phyloP scores from a whole-genome alignment of 2,888 invertebrate species.

The Pyralis farinalis region DNA sequence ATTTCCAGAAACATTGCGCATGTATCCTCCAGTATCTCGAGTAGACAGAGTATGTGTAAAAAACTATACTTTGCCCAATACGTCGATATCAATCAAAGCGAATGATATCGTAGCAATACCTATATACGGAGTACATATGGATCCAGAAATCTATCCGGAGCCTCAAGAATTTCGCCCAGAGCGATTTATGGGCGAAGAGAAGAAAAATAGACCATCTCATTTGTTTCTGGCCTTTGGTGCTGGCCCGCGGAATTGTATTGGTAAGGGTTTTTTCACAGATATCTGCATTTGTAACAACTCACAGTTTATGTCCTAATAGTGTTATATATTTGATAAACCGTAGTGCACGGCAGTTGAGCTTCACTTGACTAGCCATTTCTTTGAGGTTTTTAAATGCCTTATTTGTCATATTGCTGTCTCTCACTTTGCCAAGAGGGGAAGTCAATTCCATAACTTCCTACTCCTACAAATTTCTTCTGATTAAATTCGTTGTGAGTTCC shows the following conservation, averaged over 20 bases:
- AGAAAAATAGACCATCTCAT: constrained; percentile 65
- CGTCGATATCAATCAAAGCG: constrained; percentile 57
- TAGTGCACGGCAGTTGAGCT: too few relatives aligned
- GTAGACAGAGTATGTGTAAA: constrained; percentile 78
- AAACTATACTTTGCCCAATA: constrained; percentile 73
- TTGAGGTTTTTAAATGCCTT: too few relatives aligned
- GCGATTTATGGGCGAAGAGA: constrained; percentile 77
- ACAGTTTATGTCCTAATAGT: too few relatives aligned
- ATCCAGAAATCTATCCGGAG: constrained; percentile 76
- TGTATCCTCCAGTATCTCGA: constrained; percentile 78
- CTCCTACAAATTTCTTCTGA: too few relatives aligned
- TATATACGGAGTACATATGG: constrained; percentile 74
- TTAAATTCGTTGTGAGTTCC: too few relatives aligned
- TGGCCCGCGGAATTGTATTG: constrained; percentile 77
- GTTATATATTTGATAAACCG: too few relatives aligned
- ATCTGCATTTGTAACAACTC: too few relatives aligned
- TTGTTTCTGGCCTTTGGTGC: constrained; percentile 77
- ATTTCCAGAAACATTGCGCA: constrained; percentile 78
- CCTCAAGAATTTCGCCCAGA: constrained; percentile 77
- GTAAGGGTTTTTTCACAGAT: constrained; percentile 34
- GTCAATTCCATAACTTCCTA: too few relatives aligned
- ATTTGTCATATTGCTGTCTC: too few relatives aligned
- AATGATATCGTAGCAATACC: constrained; percentile 71
- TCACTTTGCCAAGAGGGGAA: too few relatives aligned
- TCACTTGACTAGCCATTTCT: too few relatives aligned